Evolutionary conservation across 37 sponge, comb jelly and placozoan species (phyloP), one percentile per base, ranked within the genome.

Genomic region (Tethya wilhelma): DNA sequence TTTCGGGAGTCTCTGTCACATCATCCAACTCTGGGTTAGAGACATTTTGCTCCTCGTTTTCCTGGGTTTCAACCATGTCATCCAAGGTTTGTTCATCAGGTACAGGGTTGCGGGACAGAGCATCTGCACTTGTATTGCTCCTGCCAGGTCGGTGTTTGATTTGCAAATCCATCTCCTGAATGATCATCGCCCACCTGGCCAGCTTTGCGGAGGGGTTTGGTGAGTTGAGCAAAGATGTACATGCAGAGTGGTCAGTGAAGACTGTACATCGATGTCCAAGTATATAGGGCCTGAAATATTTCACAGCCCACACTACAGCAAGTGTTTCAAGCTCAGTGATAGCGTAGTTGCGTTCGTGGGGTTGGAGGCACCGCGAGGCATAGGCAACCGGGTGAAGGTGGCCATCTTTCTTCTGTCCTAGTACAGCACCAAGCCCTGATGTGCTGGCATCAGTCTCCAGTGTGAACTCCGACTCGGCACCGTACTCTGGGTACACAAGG

Each of bases 221-320:
- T 3, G 62, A 41, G 37, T 38, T 43, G 14, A 78, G 56, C 23
- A 78, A 39, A 7, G 65, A 77, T 19, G 38, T 71, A 9, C 59
- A 78, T 4, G 86, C 73, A 28, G 72, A 44, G 42, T 86, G 86
- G 37, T 86, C 86, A n/a, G 86, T 86, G 64, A 44, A 49, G 19
- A 86, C 79, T 31, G 19, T 28, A 64, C 75, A 74, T 4, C 7
- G 44, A 38, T 83, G 74, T 6, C 84, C 84, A 6, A 64, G 55
- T 4, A 86, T 11, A 44, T 86, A 86, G 14, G 71, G 58, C 0
- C 86, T 46, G 31, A 71, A 86, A 29, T 74, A 38, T 31, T 56
- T 67, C 29, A 55, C 60, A 17, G 85, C 85, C 66, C 72, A 78
- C 20, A 70, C 73, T 7, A 64, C 56, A 64, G 67, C 86, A 17